Conservation (phyloP, 2,797 vertebrate genomes). For the Rhabdomys pumilio region DNA sequence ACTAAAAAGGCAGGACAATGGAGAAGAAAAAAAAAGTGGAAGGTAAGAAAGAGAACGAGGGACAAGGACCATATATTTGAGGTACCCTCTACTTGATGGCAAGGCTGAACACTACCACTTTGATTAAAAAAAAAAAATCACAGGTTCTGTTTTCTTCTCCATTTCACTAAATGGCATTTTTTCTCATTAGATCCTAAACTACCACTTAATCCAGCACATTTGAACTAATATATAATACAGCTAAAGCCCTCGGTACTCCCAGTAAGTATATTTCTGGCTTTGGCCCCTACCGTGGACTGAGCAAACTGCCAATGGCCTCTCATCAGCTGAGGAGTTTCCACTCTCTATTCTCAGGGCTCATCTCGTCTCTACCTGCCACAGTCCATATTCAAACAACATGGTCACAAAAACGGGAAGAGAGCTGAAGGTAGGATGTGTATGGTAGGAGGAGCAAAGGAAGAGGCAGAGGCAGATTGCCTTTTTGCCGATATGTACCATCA, state of each 20-base stretch:
- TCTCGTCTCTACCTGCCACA: neutral
- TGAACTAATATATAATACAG: slow-evolving; percentile 48
- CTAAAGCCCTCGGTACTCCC: neutral
- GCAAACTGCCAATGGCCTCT: neutral
- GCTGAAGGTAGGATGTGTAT: slow-evolving; percentile 5
- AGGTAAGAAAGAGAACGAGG: neutral
- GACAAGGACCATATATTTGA: slow-evolving; percentile 66
- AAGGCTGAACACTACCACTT: slow-evolving; percentile 35
- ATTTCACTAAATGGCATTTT: slow-evolving; percentile 56
- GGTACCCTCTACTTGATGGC: slow-evolving; percentile 60
- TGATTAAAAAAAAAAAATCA: neutral
- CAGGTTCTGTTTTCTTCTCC: slow-evolving; percentile 6
- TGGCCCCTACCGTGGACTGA: neutral
- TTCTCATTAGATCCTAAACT: slow-evolving; percentile 56
- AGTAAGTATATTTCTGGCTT: neutral
- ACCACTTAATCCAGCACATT: slow-evolving; percentile 54
- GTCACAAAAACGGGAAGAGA: slow-evolving; percentile 28
- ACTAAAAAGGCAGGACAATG: slow-evolving; percentile 71
- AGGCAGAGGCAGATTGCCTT: neutral
- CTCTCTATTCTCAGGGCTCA: slow-evolving; percentile 3
- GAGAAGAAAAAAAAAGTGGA: slow-evolving; percentile 25
- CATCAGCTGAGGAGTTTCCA: neutral
- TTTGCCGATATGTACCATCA: slow-evolving; percentile 21
- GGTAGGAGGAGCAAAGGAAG: neutral
- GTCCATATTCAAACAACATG: slow-evolving; percentile 39